These are phyloP conservation scores for Pomacea maculata DNA, from an alignment of 1,140 invertebrate genomes.

Conservation along the genomic window DNA sequence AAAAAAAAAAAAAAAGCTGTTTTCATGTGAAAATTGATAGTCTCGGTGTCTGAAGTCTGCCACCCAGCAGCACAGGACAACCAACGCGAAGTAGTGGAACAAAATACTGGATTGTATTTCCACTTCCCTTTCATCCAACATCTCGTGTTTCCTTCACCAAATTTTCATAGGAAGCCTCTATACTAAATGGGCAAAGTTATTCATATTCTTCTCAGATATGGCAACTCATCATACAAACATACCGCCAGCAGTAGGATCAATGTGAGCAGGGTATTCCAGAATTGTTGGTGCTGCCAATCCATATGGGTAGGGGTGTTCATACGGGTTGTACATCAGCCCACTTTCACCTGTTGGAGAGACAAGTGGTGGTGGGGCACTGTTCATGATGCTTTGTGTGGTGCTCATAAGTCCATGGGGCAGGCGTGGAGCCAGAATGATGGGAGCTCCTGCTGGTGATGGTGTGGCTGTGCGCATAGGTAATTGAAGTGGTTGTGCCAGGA, in stretches of 20 bases:
- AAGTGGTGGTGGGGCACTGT: constrained; percentile 56
- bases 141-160: constrained; percentile 14
- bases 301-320: constrained; percentile 46
- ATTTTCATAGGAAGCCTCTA: no score
- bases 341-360: constrained; percentile 47
- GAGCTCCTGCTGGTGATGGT: constrained; percentile 51
- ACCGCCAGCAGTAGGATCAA: constrained; percentile 54
- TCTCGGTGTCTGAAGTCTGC: no score
- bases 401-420: constrained; percentile 36
- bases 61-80: no score
- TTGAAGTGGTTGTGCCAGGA: constrained; percentile 44
- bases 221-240: constrained; percentile 46
- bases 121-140: constrained; percentile 37
- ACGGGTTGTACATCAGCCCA: constrained; percentile 52
- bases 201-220: background rate
- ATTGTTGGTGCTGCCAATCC: constrained; percentile 49
- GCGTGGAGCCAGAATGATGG: constrained; percentile 51
- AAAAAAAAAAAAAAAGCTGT: no score
- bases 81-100: background rate
- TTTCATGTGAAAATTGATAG: no score
- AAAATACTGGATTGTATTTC: constrained; percentile 4
- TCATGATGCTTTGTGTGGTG: constrained; percentile 38
- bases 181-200: background rate
- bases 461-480: constrained; percentile 40
- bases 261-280: constrained; percentile 50